These are phyloP conservation scores for Stratiolaelaps scimitus DNA, from an alignment of 1,140 invertebrate genomes.

Conservation along the genomic window DNA sequence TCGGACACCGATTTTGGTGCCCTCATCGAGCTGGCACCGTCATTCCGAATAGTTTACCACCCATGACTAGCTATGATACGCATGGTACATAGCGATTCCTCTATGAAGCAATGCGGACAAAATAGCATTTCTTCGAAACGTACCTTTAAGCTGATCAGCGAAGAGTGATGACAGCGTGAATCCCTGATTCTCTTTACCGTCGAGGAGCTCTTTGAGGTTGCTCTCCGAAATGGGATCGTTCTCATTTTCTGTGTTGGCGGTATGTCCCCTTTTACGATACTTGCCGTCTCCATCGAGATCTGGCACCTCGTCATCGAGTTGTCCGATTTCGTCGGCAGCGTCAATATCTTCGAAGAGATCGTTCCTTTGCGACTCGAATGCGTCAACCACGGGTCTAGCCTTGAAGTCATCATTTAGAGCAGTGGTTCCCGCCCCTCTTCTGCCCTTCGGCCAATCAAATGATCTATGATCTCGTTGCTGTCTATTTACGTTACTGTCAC, in stretches of 20 bases:
- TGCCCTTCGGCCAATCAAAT: too few species aligned
- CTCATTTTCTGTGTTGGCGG: neutral
- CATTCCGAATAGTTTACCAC: too few species aligned
- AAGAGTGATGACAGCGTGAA: slow-evolving; percentile 23
- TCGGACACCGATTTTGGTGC: too few species aligned
- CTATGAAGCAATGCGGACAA: too few species aligned
- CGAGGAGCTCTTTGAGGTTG: slow-evolving; percentile 3
- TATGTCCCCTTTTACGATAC: too few species aligned
- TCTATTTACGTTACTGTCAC: too few species aligned
- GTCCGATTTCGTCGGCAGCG: slow-evolving; percentile 14
- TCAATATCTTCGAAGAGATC: slow-evolving; percentile 19
- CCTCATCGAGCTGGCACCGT: too few species aligned
- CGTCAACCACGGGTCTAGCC: neutral
- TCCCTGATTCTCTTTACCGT: neutral
- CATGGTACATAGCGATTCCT: too few species aligned
- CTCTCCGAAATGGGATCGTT: slow-evolving; percentile 8
- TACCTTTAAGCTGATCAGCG: slow-evolving; percentile 19
- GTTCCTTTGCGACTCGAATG: slow-evolving; percentile 7
- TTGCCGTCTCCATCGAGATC: neutral
- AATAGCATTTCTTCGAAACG: neutral
- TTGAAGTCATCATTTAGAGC: too few species aligned
- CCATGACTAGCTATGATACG: too few species aligned
- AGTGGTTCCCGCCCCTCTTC: too few species aligned
- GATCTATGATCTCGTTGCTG: too few species aligned
- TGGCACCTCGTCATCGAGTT: neutral